phyloP scores from a whole-genome alignment of 1,140 invertebrate genomes.

The Physella acuta region DNA sequence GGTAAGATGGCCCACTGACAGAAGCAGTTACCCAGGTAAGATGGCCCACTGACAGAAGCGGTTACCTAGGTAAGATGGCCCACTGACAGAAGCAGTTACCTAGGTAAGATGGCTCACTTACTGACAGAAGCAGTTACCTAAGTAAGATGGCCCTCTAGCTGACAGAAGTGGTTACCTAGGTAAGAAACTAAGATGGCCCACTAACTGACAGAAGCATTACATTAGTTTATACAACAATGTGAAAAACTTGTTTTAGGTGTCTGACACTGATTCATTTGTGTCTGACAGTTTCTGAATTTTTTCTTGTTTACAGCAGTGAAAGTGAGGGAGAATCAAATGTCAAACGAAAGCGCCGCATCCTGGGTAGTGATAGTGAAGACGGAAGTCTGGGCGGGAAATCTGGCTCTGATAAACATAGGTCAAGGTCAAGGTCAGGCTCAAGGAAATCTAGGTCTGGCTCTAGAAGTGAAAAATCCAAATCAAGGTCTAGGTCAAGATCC shows the following conservation, averaged over 20 bases:
- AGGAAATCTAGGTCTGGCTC: slow-evolving; percentile 33
- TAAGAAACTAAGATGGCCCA: neutral
- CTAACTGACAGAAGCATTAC: neutral
- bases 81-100: too few species aligned
- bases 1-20: too few species aligned
- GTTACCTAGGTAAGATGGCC: too few species aligned
- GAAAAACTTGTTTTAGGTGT: neutral
- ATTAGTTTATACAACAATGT: slow-evolving; percentile 4
- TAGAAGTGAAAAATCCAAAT: slow-evolving; percentile 42
- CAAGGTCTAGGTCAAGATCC: slow-evolving; percentile 43
- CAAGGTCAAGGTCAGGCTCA: slow-evolving; percentile 32
- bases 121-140: too few species aligned
- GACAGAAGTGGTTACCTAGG: neutral
- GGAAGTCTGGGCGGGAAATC: slow-evolving; percentile 22
- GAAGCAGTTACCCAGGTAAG: too few species aligned
- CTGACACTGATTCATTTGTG: neutral
- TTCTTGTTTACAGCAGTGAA: slow-evolving; percentile 61
- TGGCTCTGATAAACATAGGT: slow-evolving; percentile 27
- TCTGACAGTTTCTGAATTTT: neutral
- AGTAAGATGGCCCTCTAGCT: too few species aligned
- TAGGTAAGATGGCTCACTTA: too few species aligned
- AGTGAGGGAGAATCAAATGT: slow-evolving; percentile 58
- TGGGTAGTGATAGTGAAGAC: slow-evolving; percentile 51
- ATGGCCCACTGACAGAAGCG: too few species aligned
- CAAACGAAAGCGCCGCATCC: slow-evolving; percentile 59